phyloP scores from a whole-genome alignment of 2,888 invertebrate genomes.

The Pollenia angustigena region DNA sequence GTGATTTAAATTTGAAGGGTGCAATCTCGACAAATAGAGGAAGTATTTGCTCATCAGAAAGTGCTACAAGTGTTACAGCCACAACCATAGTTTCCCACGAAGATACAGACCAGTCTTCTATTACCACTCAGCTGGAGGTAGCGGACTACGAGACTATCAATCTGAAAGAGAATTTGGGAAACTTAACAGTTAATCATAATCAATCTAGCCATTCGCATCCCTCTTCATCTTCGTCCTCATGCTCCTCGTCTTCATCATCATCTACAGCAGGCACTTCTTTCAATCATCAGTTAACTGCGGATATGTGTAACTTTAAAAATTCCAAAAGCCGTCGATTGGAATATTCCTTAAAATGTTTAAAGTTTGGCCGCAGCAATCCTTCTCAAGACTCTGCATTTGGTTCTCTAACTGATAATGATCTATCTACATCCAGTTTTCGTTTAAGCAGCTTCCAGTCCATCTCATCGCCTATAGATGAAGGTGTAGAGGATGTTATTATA shows the following conservation, averaged over 20 bases:
- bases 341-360: conserved; percentile 83
- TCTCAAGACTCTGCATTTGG: conserved; percentile 84
- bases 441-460: conserved; percentile 84
- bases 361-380: conserved; percentile 84
- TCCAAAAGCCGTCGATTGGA: conserved; percentile 84
- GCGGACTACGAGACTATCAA: conserved; percentile 62
- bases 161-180: conserved; percentile 57
- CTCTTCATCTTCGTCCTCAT: conserved; percentile 39
- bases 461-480: conserved; percentile 84
- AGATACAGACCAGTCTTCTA: conserved; percentile 69
- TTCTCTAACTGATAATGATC: conserved; percentile 84
- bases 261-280: conserved; percentile 75
- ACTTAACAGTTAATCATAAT: conserved; percentile 45
- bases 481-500: conserved; percentile 84
- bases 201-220: conserved; percentile 41
- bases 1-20: conserved; percentile 77
- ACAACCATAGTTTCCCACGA: conserved; percentile 68
- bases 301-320: conserved; percentile 84
- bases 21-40: conserved; percentile 51
- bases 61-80: conserved; percentile 73
- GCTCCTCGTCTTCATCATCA: conserved; percentile 67
- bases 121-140: conserved; percentile 66
- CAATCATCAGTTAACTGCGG: conserved; percentile 83
- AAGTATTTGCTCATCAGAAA: conserved; percentile 71
- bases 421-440: conserved; percentile 84